Base-by-base conservation (phyloP, 2,797 vertebrate species). In the Gallirallus australis region DNA sequence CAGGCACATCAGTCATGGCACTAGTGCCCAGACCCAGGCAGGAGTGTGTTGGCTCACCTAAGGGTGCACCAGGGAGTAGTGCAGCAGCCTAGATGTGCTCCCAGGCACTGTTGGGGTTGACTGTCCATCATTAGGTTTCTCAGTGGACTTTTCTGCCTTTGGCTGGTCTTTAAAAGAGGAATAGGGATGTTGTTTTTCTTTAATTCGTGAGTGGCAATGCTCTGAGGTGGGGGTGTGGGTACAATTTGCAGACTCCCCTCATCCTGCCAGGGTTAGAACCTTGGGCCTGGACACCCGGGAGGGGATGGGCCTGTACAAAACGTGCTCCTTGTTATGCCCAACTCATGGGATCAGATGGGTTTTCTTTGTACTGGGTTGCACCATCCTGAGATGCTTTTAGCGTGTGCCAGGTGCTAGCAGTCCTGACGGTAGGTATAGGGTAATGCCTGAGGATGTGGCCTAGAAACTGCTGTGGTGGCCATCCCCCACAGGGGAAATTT, bases 21-120 rank as follows among this genome's bases (percentile, higher is more conserved):
- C 53, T 23, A 24, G 16, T 0, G 2, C 42, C 21, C 4, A 9
- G 13, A 12, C 47, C 28, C 54, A 11, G 16, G 18, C 18, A 3
- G 0, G 5, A 21, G 7, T 21, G 5, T 47, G 2, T 5, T n/a
- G 45, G 6, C 27, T 30, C n/a, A 9, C 5, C 0, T 5, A 5
- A 2, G 10, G 20, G 30, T 11, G 48, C 20, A 5, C 8, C 13
- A 9, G 30, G 47, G 39, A 8, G 12, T 11, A 23, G 54, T 20
- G n/a, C 48, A 30, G 33, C 71, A 35, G 53, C 35, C 35, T 20
- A 7, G 30, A 9, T 2, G 8, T 30, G 57, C 16, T 61, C 25
- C 42, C 8, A 24, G 28, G 60, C 42, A 24, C 27, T n/a, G n/a
- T 25, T 66, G 48, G 33, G 35, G 77, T 35, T 11, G 0, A 9